These are phyloP conservation scores for Cataglyphis hispanica DNA, from an alignment of 1,140 invertebrate genomes.

Conservation along the genomic window DNA sequence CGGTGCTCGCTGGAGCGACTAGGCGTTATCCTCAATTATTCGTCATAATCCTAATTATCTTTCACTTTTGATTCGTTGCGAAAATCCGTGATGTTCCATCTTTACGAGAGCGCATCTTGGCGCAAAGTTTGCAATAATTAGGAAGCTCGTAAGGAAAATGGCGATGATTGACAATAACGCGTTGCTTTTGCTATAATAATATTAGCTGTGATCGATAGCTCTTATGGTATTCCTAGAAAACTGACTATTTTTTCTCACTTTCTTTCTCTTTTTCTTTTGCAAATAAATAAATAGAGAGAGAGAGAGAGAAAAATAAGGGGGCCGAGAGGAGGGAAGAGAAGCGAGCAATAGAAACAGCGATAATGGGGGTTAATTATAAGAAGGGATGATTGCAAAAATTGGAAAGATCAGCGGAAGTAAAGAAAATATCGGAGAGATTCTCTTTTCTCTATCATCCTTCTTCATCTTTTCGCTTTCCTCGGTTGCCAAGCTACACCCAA, in stretches of 20 bases:
- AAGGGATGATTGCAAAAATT: constrained; percentile 69
- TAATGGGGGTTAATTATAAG: constrained; percentile 82
- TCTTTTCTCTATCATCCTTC: constrained; percentile 20
- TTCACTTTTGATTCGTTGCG: constrained; percentile 65
- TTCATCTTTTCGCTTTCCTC: constrained; percentile 52
- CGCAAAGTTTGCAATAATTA: constrained; percentile 70
- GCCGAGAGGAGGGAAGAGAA: not conserved
- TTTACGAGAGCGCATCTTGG: constrained; percentile 53
- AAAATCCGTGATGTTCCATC: constrained; percentile 60
- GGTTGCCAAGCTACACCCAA: constrained; percentile 78
- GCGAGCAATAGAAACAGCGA: constrained; percentile 72
- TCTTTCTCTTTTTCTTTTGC: not conserved
- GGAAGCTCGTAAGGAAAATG: constrained; percentile 58
- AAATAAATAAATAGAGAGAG: not conserved
- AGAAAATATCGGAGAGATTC: constrained; percentile 65
- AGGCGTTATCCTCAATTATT: constrained; percentile 66
- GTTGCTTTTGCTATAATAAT: constrained; percentile 74
- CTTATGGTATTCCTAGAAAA: constrained; percentile 35
- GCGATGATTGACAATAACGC: constrained; percentile 7
- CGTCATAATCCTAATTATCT: constrained; percentile 75
- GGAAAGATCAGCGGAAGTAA: constrained; percentile 54
- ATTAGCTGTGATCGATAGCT: constrained; percentile 72
- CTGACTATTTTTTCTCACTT: constrained; percentile 43
- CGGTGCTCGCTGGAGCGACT: constrained; percentile 48
- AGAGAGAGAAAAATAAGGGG: not conserved